Conservation (phyloP, 2,797 vertebrate genomes). For the Phrynocephalus forsythii region DNA sequence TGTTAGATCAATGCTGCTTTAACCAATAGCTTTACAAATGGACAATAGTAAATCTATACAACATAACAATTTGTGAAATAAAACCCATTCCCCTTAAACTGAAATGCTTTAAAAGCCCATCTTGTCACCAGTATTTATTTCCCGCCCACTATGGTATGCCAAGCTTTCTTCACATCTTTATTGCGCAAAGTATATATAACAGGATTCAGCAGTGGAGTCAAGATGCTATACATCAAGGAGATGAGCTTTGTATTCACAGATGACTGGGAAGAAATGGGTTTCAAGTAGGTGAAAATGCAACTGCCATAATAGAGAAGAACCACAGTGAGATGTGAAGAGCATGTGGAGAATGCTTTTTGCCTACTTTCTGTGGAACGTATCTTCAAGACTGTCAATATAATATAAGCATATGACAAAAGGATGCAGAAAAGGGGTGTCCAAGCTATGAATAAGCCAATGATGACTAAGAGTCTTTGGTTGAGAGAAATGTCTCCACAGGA, state of each 20-base stretch:
- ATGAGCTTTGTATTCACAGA: slow-evolving; percentile 21
- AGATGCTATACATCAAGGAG: slow-evolving; percentile 47
- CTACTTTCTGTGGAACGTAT: slow-evolving; percentile 41
- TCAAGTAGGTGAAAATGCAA: slow-evolving; percentile 49
- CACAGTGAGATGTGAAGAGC: slow-evolving; percentile 49
- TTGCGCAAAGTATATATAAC: slow-evolving; percentile 56
- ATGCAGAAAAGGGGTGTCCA: slow-evolving; percentile 46
- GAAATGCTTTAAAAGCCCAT: neutral
- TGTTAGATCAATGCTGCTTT: neutral
- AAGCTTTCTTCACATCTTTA: slow-evolving; percentile 52
- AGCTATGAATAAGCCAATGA: slow-evolving; percentile 32
- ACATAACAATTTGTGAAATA: neutral
- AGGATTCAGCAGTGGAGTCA: slow-evolving; percentile 55
- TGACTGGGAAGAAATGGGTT: slow-evolving; percentile 26
- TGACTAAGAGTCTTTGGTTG: slow-evolving; percentile 39
- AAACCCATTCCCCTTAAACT: neutral
- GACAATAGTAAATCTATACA: neutral
- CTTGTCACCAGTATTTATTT: neutral
- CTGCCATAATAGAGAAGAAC: slow-evolving; percentile 53
- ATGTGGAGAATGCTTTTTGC: slow-evolving; percentile 54
- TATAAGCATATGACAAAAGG: slow-evolving; percentile 47
- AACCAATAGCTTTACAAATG: neutral
- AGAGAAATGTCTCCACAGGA: slow-evolving; percentile 49
- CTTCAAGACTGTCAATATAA: slow-evolving; percentile 44
- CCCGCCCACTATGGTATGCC: slow-evolving; percentile 4